A percentile compares a stretch with the other conserved stretches of the same genome.
Evolutionary conservation across 2,888 invertebrate species (phyloP).

Genomic region (Patella ulyssiponensis): DNA sequence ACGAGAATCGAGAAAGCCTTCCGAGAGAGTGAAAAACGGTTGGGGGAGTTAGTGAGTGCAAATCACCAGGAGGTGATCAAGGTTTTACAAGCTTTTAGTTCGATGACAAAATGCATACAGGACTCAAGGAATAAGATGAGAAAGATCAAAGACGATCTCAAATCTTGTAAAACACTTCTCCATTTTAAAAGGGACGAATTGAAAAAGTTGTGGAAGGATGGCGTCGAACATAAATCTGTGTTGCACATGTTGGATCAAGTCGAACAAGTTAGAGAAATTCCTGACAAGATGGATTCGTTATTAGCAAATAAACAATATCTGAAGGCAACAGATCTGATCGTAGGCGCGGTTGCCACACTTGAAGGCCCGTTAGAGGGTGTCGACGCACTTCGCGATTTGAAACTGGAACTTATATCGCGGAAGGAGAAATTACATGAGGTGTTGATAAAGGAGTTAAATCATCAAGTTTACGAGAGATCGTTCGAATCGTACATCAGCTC

Average conservation of each 20-base stretch:
- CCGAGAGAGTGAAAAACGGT: constrained; percentile 88
- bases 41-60: constrained; percentile 89
- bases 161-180: constrained; percentile 87
- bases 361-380: constrained; percentile 85
- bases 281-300: constrained; percentile 79
- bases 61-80: constrained; percentile 90
- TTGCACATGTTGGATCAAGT: constrained; percentile 91
- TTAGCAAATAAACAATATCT: constrained; percentile 85
- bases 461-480: constrained; percentile 81
- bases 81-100: constrained; percentile 85
- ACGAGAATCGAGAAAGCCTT: constrained; percentile 94
- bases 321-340: constrained; percentile 85
- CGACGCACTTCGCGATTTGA: constrained; percentile 86
- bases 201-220: constrained; percentile 93
- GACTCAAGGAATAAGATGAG: constrained; percentile 83
- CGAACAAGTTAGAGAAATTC: constrained; percentile 85
- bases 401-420: constrained; percentile 81
- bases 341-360: constrained; percentile 78
- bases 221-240: constrained; percentile 94
- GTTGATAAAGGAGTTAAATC: constrained; percentile 81
- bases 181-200: constrained; percentile 93
- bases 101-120: constrained; percentile 83
- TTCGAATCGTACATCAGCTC: constrained; percentile 27
- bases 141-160: constrained; percentile 85
- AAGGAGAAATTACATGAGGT: constrained; percentile 81